A percentile compares a stretch with the other conserved stretches of the same genome.
Conservation (phyloP, 2,888 invertebrate species). For the Merodon equestris region DNA sequence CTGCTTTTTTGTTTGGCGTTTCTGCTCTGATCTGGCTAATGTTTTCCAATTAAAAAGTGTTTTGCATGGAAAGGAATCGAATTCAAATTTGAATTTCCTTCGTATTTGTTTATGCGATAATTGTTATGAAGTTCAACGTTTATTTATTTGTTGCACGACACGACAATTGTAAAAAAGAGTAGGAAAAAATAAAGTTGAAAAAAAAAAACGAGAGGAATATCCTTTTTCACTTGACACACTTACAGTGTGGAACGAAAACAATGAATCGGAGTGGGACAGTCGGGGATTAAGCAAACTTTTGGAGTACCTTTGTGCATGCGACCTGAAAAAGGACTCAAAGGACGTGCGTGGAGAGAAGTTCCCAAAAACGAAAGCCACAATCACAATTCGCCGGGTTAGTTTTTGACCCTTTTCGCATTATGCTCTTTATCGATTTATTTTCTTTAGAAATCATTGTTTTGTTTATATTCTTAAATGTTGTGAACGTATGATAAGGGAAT, state of each 20-base stretch:
- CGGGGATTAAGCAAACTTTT: slow-evolving; percentile 38
- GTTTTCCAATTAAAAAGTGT: slow-evolving; percentile 42
- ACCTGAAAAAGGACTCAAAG: background rate
- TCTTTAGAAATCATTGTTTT: background rate
- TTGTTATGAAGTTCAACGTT: background rate
- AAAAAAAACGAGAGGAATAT: slow-evolving; percentile 10
- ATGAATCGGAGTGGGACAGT: slow-evolving; percentile 52
- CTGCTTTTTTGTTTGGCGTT: slow-evolving; percentile 21
- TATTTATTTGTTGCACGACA: background rate
- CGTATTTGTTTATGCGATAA: slow-evolving; percentile 17
- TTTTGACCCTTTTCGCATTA: background rate
- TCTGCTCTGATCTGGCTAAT: slow-evolving; percentile 9
- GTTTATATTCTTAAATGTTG: too few species aligned
- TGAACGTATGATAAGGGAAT: too few species aligned
- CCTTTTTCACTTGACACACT: slow-evolving; percentile 50
- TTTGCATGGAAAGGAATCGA: slow-evolving; percentile 21
- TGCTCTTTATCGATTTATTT: slow-evolving; percentile 15
- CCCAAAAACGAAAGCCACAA: slow-evolving; percentile 6
- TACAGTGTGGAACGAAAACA: slow-evolving; percentile 47
- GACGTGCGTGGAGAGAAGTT: background rate
- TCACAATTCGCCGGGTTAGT: slow-evolving; percentile 29
- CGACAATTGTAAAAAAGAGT: background rate
- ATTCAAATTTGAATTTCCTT: slow-evolving; percentile 1
- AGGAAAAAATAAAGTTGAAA: too few species aligned
- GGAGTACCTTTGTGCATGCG: slow-evolving; percentile 19